phyloP scores from a whole-genome alignment of 1,140 invertebrate species.

The Meteorus sp. region DNA sequence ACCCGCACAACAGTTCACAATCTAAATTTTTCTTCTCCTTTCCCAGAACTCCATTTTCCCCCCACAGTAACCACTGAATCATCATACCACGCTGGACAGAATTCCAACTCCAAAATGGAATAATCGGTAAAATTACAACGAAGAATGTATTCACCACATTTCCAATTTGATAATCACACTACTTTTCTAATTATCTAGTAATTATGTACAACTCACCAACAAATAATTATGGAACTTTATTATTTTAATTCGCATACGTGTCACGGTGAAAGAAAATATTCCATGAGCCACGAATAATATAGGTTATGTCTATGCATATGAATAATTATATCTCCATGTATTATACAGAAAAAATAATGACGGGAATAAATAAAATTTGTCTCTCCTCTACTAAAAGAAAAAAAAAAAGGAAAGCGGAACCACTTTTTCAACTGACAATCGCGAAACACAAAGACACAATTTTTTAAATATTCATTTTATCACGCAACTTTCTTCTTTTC shows the following conservation, averaged over 20 bases:
- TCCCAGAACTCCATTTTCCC: neutral
- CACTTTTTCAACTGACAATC: neutral
- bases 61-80: neutral
- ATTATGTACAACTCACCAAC: neutral
- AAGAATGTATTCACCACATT: no score
- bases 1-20: no score
- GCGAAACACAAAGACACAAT: no score
- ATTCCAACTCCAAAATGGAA: no score
- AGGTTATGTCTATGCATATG: slow-evolving; percentile 1
- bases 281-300: slow-evolving; percentile 3
- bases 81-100: no score
- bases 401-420: neutral
- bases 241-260: slow-evolving; percentile 21
- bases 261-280: neutral
- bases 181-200: neutral
- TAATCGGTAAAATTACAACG: no score
- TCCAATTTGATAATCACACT: neutral
- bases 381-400: neutral
- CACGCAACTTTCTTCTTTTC: no score
- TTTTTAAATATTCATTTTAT: slow-evolving; percentile 61
- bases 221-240: slow-evolving; percentile 22
- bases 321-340: neutral
- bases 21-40: no score
- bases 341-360: slow-evolving; percentile 9
- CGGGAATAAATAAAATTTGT: slow-evolving; percentile 48